Conservation (phyloP, 2,797 vertebrate genomes). For the Rhabdomys pumilio region DNA sequence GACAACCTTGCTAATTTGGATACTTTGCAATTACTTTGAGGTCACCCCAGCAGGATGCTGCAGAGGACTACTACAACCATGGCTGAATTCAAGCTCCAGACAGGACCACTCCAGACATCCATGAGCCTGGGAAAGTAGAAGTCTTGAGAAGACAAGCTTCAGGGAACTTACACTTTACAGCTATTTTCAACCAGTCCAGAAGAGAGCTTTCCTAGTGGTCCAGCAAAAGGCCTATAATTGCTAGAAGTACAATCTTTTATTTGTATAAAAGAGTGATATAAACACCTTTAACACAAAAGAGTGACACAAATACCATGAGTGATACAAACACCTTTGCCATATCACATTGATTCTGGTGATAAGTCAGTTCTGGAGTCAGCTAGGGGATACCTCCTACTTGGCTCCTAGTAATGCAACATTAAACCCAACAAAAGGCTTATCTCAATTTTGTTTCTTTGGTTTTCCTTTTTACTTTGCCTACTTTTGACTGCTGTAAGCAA, state of each 20-base stretch:
- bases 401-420: background rate
- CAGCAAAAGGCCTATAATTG: background rate
- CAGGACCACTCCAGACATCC: background rate
- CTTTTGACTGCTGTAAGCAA: background rate
- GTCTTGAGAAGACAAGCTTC: background rate
- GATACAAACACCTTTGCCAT: background rate
- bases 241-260: background rate
- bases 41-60: background rate
- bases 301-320: background rate
- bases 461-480: background rate
- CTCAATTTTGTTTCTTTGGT: background rate
- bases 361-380: background rate
- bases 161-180: background rate
- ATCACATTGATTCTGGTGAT: background rate
- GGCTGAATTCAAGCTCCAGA: background rate
- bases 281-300: background rate
- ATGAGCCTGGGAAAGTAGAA: background rate
- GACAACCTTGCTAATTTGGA: background rate
- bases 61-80: background rate
- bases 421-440: background rate
- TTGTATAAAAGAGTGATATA: background rate
- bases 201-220: background rate
- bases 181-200: background rate
- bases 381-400: background rate
- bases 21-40: background rate